phyloP scores from a whole-genome alignment of 2,797 vertebrate genomes.

The Scomberomorus guttatus region DNA sequence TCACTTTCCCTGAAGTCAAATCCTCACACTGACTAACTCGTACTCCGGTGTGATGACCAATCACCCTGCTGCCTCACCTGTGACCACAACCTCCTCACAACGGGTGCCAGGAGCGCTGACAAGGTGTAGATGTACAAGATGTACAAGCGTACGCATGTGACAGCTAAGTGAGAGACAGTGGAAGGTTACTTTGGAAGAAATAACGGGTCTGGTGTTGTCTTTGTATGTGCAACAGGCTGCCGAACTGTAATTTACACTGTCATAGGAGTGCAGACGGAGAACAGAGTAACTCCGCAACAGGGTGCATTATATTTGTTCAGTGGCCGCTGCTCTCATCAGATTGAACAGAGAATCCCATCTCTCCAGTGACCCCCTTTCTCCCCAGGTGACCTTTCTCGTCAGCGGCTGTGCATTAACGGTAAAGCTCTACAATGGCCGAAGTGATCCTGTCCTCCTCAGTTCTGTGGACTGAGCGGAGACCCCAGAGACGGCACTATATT shows the following conservation, averaged over 20 bases:
- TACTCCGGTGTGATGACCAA: slow-evolving; percentile 47
- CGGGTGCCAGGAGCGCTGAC: slow-evolving; percentile 47
- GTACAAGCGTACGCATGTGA: slow-evolving; percentile 24
- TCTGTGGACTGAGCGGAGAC: slow-evolving; percentile 52
- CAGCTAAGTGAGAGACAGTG: slow-evolving; percentile 40
- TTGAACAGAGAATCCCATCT: slow-evolving; percentile 42
- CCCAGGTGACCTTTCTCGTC: slow-evolving; percentile 70
- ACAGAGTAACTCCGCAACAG: slow-evolving; percentile 27
- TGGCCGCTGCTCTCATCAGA: slow-evolving; percentile 57
- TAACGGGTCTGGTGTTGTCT: slow-evolving; percentile 41
- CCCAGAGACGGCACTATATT: slow-evolving; percentile 61
- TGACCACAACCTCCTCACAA: slow-evolving; percentile 58
- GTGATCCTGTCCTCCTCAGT: slow-evolving; percentile 60
- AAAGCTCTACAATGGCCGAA: slow-evolving; percentile 42
- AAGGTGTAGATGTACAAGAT: slow-evolving; percentile 41
- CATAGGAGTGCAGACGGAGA: slow-evolving; percentile 25
- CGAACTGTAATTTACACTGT: slow-evolving; percentile 57
- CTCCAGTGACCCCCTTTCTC: slow-evolving; percentile 42
- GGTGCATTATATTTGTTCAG: slow-evolving; percentile 55
- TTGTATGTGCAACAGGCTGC: slow-evolving; percentile 54
- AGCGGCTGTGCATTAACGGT: slow-evolving; percentile 59
- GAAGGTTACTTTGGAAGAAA: slow-evolving; percentile 48
- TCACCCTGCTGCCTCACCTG: slow-evolving; percentile 42
- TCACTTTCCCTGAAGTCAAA: slow-evolving; percentile 44
- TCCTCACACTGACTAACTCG: slow-evolving; percentile 48